These are phyloP conservation scores for Drosophila austrosaltans DNA, from an alignment of 2,888 invertebrate genomes.

Conservation along the genomic window DNA sequence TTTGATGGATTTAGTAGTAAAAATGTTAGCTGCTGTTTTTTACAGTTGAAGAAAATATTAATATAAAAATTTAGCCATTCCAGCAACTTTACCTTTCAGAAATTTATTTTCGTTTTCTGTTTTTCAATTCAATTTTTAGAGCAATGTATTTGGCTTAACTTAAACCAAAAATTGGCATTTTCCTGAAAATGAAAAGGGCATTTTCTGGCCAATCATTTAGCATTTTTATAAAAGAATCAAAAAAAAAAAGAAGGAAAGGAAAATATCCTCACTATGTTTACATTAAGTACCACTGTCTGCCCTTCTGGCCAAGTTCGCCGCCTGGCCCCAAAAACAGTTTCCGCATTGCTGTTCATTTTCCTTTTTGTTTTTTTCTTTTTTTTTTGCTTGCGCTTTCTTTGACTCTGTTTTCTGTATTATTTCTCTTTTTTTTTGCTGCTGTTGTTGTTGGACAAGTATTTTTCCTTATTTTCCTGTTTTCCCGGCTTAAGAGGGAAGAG, in stretches of 20 bases:
- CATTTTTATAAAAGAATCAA: background rate
- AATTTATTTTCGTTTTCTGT: constrained; percentile 4
- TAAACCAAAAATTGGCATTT: background rate
- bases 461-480: constrained; percentile 40
- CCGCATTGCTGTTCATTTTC: constrained; percentile 41
- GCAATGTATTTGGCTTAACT: background rate
- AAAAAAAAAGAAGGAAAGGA: background rate
- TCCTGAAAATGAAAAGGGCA: background rate
- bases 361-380: constrained; percentile 32
- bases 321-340: background rate
- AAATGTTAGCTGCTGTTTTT: too few relatives aligned
- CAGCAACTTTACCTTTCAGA: too few relatives aligned
- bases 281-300: constrained; percentile 3
- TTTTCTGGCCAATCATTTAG: constrained; percentile 2
- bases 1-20: too few relatives aligned
- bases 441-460: constrained; percentile 28
- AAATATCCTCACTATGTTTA: constrained; percentile 2
- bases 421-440: constrained; percentile 34
- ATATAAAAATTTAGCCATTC: too few relatives aligned
- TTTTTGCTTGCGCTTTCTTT: constrained; percentile 5
- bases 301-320: constrained; percentile 1
- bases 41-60: too few relatives aligned
- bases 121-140: background rate
- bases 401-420: constrained; percentile 19
- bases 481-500: constrained; percentile 32